Evolutionary conservation across 2,888 invertebrate genomes (phyloP), one percentile per base, ranked within the genome.

Genomic region (Leptarthrus brevirostris): DNA sequence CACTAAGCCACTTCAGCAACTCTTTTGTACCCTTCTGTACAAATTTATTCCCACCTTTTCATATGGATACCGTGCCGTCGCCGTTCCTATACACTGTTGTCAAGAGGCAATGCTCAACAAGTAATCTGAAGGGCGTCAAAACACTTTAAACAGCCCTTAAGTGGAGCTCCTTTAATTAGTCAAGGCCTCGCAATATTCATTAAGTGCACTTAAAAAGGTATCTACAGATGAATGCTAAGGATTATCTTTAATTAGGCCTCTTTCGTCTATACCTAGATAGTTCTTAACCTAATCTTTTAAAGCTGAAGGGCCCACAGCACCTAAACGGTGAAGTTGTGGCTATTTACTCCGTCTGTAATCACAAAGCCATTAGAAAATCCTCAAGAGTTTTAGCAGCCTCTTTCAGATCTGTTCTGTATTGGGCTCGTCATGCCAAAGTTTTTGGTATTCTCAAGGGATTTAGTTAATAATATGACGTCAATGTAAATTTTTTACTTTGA

Each of bases 161-260:
- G 56, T 56, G 56, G 56, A 16, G 30, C 56, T 56, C 26, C 56
- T 56, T 30, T 56, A 56, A 56, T 56, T 56, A 56, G 26, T 34
- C 56, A 56, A 30, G 12, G 26, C 16, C 26, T 56, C 56, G 56
- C 30, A 56, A 56, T 56, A 26, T 56, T 26, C 56, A 56, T 56
- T 56, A 56, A 30, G 56, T 56, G 56, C 56, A 56, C 56, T 56
- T 24, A 56, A 30, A 56, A 56, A 56, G 56, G 56, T 56, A 56
- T 56, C 56, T 30, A 30, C 30, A 16, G 56, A 56, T 56, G 56
- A 56, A 56, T 56, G 16, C 56, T 30, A 10, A 16, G 56, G 56
- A 56, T 56, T 56, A 56, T 16, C 16, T 24, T 30, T 56, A 56
- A 56, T 56, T 56, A 56, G 56, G 30, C 16, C 5, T 26, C 5